phyloP scores from a whole-genome alignment of 2,113 vertebrate genomes.

The Dicrurus megarhynchus region DNA sequence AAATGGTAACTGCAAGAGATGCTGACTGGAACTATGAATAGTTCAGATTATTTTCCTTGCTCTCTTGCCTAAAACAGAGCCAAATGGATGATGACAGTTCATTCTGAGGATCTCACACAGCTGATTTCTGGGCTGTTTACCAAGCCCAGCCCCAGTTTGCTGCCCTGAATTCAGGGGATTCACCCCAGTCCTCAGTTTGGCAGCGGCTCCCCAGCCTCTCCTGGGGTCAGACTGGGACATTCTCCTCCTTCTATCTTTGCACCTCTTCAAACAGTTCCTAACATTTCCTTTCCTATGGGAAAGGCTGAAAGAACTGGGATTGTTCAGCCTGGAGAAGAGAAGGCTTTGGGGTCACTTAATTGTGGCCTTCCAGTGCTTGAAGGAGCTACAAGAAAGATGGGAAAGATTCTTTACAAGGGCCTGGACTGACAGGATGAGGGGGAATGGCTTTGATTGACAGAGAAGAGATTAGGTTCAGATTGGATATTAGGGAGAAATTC shows the following conservation, averaged over 20 bases:
- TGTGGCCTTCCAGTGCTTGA: background rate
- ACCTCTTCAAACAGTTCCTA: background rate
- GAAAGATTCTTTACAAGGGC: background rate
- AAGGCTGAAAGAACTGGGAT: background rate
- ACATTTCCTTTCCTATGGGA: background rate
- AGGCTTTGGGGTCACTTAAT: background rate
- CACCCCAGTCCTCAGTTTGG: background rate
- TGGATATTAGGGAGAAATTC: background rate
- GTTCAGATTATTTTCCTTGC: background rate
- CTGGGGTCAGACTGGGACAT: background rate
- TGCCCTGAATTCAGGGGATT: background rate
- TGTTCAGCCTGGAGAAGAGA: background rate
- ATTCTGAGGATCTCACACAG: background rate
- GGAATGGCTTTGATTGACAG: background rate
- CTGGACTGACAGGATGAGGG: background rate
- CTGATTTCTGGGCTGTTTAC: background rate
- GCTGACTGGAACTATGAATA: background rate
- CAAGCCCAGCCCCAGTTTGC: background rate
- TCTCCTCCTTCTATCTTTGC: background rate
- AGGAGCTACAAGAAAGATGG: background rate
- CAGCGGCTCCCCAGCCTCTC: background rate
- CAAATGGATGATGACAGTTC: background rate
- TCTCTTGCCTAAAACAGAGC: slow-evolving; percentile 5
- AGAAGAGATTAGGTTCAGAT: background rate
- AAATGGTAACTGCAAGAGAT: background rate